Percentiles rank a stretch among this genome's conserved stretches.
Conservation (phyloP, 2,797 vertebrate genomes). For the Hoplostethus atlanticus region DNA sequence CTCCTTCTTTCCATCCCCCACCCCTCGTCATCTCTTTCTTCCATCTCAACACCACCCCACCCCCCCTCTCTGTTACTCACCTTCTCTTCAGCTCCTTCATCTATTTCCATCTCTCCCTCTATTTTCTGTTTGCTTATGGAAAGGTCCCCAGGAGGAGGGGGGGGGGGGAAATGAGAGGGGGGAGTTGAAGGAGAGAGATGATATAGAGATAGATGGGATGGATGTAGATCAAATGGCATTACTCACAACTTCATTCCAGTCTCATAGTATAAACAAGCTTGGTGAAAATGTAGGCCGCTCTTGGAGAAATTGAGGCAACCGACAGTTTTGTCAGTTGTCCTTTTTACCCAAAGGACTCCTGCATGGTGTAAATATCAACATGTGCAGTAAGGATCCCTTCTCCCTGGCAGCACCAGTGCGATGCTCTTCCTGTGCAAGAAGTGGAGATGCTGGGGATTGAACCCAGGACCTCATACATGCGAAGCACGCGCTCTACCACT, state of each 20-base stretch:
- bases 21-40: not conserved
- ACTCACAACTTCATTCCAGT: not conserved
- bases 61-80: not conserved
- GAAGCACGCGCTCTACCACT: constrained; percentile 63
- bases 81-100: constrained; percentile 2
- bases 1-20: constrained; percentile 17
- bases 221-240: not conserved
- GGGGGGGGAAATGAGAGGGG: not conserved
- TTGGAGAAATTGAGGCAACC: too few species aligned
- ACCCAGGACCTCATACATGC: constrained; percentile 51
- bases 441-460: constrained; percentile 35
- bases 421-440: not conserved
- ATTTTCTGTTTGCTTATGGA: constrained; percentile 25
- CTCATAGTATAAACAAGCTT: not conserved
- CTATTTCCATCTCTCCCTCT: not conserved
- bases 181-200: not conserved
- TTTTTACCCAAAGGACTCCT: too few species aligned
- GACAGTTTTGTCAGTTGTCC: too few species aligned
- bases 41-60: constrained; percentile 2
- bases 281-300: not conserved
- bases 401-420: too few species aligned
- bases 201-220: not conserved
- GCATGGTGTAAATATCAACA: too few species aligned
- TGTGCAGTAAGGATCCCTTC: too few species aligned
- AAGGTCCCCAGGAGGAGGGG: not conserved